Evolutionary conservation across 2,797 vertebrate genomes (phyloP).

Genomic region (Dallia pectoralis): DNA sequence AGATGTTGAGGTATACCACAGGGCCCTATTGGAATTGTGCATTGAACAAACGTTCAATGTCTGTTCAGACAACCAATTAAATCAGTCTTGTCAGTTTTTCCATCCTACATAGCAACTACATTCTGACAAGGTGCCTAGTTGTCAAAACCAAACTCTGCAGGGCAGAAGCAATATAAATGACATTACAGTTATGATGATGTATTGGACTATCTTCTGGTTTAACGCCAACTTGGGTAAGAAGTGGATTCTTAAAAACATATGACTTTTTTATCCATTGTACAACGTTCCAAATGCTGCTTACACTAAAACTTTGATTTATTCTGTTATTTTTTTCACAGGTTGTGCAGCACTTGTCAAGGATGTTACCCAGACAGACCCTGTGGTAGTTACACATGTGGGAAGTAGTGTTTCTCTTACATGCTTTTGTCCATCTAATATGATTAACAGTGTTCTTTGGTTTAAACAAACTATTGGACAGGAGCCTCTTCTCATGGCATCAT

Average conservation of each 20-base stretch:
- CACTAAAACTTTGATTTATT: background rate
- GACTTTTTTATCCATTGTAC: no score
- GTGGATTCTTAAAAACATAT: no score
- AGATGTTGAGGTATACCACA: background rate
- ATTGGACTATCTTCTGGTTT: background rate
- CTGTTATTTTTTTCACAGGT: background rate
- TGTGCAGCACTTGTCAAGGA: background rate
- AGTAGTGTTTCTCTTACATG: constrained; percentile 14
- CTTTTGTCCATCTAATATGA: background rate
- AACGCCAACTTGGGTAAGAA: background rate
- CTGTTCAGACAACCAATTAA: background rate
- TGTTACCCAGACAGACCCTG: constrained; percentile 7
- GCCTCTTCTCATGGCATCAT: constrained; percentile 7
- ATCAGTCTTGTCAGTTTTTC: background rate
- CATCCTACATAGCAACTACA: background rate
- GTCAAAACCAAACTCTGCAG: background rate
- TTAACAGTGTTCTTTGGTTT: constrained; percentile 3
- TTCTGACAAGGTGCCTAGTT: background rate
- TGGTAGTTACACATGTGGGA: constrained; percentile 11
- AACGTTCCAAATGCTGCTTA: background rate
- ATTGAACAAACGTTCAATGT: background rate
- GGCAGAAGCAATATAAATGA: background rate
- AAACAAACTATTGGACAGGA: constrained; percentile 31
- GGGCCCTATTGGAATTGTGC: no score
- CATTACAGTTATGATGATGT: background rate